Percentiles rank a stretch among this genome's conserved stretches.
phyloP scores from a whole-genome alignment of 2,797 vertebrate species.

The Discoglossus pictus region DNA sequence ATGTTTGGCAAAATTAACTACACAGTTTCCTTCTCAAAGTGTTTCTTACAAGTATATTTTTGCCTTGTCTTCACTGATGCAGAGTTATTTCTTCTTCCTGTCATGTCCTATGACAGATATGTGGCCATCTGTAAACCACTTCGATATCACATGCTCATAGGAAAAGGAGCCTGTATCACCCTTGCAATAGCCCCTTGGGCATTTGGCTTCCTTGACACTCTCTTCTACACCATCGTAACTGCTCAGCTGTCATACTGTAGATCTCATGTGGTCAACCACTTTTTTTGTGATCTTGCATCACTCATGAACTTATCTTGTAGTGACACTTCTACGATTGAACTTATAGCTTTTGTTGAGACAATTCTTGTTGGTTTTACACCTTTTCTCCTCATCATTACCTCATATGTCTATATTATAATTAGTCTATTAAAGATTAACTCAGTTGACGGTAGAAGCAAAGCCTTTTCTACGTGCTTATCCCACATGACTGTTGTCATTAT shows the following conservation, averaged over 20 bases:
- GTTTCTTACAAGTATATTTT: constrained; percentile 59
- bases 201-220: constrained; percentile 52
- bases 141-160: constrained; percentile 50
- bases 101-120: constrained; percentile 55
- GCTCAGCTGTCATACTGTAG: constrained; percentile 53
- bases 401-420: background rate
- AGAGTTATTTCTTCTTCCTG: constrained; percentile 59
- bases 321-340: constrained; percentile 3
- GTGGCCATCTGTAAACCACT: constrained; percentile 57
- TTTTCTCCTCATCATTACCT: background rate
- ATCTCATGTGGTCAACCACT: constrained; percentile 51
- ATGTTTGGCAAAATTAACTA: constrained; percentile 53
- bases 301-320: constrained; percentile 45
- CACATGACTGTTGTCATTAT: too few relatives aligned
- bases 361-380: background rate
- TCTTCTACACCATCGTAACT: constrained; percentile 49
- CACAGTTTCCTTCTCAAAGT: constrained; percentile 54
- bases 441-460: background rate
- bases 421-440: background rate
- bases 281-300: constrained; percentile 59
- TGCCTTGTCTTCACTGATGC: constrained; percentile 55
- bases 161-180: constrained; percentile 31
- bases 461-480: background rate
- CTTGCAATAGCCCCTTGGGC: constrained; percentile 50
- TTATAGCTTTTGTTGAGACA: background rate